phyloP scores from a whole-genome alignment of 2,113 vertebrate species.

The Nansenia antarctica region DNA sequence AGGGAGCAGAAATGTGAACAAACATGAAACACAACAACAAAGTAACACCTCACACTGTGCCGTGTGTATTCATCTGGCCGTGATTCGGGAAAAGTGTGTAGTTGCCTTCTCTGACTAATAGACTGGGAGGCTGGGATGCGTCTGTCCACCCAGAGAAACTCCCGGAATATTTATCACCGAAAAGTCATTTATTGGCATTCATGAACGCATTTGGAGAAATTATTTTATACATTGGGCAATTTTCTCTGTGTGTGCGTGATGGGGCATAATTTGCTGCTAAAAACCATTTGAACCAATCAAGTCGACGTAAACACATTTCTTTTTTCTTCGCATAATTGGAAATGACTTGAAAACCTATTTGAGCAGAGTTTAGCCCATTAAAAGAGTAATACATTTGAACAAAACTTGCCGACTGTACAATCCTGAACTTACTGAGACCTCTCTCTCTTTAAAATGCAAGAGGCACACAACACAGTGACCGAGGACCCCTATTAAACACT shows the following conservation, averaged over 20 bases:
- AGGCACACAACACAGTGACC: slow-evolving; percentile 9
- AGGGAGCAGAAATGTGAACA: slow-evolving; percentile 27
- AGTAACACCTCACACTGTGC: slow-evolving; percentile 17
- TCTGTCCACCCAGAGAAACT: not conserved
- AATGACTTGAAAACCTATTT: not conserved
- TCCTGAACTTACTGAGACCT: not conserved
- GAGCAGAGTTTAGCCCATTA: not conserved
- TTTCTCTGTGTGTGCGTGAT: not conserved
- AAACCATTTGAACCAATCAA: not conserved
- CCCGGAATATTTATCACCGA: not conserved
- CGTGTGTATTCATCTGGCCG: too few relatives aligned
- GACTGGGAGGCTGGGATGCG: not conserved
- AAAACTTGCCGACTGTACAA: not conserved
- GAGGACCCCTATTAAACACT: slow-evolving; percentile 21
- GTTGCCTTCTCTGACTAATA: slow-evolving; percentile 14
- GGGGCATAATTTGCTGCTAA: not conserved
- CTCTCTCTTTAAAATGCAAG: slow-evolving; percentile 23
- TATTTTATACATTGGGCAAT: not conserved
- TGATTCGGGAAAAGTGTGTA: slow-evolving; percentile 3
- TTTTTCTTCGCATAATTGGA: not conserved
- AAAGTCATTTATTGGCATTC: slow-evolving; percentile 3
- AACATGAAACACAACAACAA: slow-evolving; percentile 7
- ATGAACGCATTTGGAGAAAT: not conserved
- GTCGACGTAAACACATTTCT: not conserved
- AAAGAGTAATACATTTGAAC: not conserved